Percentiles rank a stretch among this genome's conserved stretches.
phyloP scores from a whole-genome alignment of 1,140 invertebrate genomes.

The Gyrodactylus bullatarudis region DNA sequence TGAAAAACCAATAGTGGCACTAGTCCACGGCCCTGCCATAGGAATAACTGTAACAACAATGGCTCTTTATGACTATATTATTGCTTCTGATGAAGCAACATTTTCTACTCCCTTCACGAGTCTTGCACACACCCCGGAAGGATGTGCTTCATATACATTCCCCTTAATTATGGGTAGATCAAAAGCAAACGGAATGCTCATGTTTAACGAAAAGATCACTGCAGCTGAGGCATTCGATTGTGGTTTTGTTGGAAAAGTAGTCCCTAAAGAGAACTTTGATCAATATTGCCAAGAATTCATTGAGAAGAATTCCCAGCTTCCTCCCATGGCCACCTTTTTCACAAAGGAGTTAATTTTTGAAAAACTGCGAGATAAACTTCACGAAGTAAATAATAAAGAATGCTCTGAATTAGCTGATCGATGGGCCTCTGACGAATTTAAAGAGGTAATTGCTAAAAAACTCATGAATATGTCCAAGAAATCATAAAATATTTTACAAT shows the following conservation, averaged over 20 bases:
- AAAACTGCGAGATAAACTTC: constrained; percentile 19
- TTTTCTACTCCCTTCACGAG: constrained; percentile 49
- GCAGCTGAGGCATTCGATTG: constrained; percentile 34
- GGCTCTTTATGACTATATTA: constrained; percentile 50
- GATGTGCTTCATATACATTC: constrained; percentile 43
- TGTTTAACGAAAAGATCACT: constrained; percentile 40
- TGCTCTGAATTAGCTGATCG: constrained; percentile 25
- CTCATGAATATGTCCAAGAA: neutral
- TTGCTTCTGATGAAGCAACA: constrained; percentile 46
- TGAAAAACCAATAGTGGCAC: constrained; percentile 47
- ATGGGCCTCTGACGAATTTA: constrained; percentile 29
- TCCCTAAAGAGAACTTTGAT: constrained; percentile 25
- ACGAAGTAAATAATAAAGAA: constrained; percentile 25
- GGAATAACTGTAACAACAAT: constrained; percentile 50
- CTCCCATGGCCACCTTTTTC: constrained; percentile 14
- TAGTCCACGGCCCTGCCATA: constrained; percentile 70
- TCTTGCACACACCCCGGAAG: constrained; percentile 45
- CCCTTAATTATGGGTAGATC: constrained; percentile 36
- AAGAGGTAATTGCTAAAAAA: constrained; percentile 23
- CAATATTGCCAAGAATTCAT: constrained; percentile 21
- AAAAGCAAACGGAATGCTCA: constrained; percentile 40
- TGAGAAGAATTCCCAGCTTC: constrained; percentile 12
- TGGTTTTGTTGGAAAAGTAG: constrained; percentile 36
- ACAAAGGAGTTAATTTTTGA: constrained; percentile 26
- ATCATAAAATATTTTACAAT: neutral